phyloP scores from a whole-genome alignment of 1,140 invertebrate genomes.

The Pomphorhynchus laevis region DNA sequence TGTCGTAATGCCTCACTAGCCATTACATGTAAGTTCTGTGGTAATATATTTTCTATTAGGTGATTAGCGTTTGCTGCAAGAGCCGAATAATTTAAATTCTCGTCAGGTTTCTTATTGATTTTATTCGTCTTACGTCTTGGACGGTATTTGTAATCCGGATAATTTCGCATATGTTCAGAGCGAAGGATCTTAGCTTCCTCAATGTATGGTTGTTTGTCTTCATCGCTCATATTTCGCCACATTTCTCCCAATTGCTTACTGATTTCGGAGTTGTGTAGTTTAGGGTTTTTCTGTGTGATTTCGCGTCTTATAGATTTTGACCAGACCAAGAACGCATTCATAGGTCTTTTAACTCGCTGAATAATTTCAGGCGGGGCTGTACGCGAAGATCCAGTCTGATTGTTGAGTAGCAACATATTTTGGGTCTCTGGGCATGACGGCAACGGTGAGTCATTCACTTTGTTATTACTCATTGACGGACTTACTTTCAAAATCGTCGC shows the following conservation, averaged over 20 bases:
- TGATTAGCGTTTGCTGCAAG: no score
- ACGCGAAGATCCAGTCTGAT: no score
- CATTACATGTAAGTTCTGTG: no score
- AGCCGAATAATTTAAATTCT: no score
- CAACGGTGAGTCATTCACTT: no score
- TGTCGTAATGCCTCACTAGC: no score
- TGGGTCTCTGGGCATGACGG: no score
- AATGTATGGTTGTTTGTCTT: constrained; percentile 85
- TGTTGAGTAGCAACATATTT: no score
- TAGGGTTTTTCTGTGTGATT: constrained; percentile 97
- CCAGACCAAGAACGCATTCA: constrained; percentile 99
- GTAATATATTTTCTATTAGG: no score
- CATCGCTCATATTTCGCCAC: constrained; percentile 81
- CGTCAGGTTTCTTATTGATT: no score
- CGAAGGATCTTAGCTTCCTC: constrained; percentile 87
- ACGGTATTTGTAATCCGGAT: constrained; percentile 87
- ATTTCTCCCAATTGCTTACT: constrained; percentile 77
- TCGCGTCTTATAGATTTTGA: constrained; percentile 72
- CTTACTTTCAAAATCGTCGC: no score
- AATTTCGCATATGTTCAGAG: constrained; percentile 97
- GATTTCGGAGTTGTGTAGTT: constrained; percentile 99
- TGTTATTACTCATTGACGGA: no score
- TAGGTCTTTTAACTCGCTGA: constrained; percentile 67
- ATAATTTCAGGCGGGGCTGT: neutral
- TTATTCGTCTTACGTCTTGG: constrained; percentile 24